phyloP scores from a whole-genome alignment of 2,888 invertebrate species.

The Drosophila merina region DNA sequence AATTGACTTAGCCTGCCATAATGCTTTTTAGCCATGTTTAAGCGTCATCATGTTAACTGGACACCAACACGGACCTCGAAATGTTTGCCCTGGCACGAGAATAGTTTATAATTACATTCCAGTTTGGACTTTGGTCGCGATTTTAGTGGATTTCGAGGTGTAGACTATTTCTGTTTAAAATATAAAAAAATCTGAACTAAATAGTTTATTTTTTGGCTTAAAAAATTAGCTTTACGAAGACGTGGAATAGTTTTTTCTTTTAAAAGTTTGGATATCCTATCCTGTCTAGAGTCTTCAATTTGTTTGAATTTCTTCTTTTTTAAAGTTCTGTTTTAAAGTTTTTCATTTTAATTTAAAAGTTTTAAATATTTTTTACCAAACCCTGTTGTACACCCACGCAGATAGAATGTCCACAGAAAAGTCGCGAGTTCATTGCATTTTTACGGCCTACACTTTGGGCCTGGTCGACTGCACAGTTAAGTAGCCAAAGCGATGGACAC shows the following conservation, averaged over 20 bases:
- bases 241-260: no score
- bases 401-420: conserved; percentile 18
- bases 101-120: conserved; percentile 45
- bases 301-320: no score
- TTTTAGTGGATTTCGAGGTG: neutral
- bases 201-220: neutral
- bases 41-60: conserved; percentile 75
- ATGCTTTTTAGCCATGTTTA: conserved; percentile 73
- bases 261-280: no score
- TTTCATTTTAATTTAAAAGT: conserved; percentile 75
- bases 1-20: conserved; percentile 73
- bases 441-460: conserved; percentile 57
- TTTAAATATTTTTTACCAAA: conserved; percentile 46
- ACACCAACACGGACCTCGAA: conserved; percentile 39
- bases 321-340: conserved; percentile 46
- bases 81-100: conserved; percentile 32
- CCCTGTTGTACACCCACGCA: conserved; percentile 39
- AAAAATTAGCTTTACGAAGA: neutral
- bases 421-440: conserved; percentile 53
- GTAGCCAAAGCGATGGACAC: conserved; percentile 67
- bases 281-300: no score
- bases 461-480: conserved; percentile 57
- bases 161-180: neutral
- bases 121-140: conserved; percentile 7
- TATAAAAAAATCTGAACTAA: neutral